Evolutionary conservation across 2,888 invertebrate genomes (phyloP), one percentile per base, ranked within the genome.

Genomic region (Orchesellides sinensis): DNA sequence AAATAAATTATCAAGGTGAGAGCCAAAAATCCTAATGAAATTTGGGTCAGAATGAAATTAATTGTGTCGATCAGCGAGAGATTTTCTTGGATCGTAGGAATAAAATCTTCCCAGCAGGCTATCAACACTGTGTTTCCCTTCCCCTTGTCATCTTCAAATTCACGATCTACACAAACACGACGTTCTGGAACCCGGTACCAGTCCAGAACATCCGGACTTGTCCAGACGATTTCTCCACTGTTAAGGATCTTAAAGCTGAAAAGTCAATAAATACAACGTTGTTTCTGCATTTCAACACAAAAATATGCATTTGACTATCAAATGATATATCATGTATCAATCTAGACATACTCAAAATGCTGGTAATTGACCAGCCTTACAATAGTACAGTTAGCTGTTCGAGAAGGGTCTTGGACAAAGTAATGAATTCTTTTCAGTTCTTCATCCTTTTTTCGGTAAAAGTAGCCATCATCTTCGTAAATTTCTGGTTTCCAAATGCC

Each of bases 21-120:
- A 2, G 84, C 84, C 21, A 84, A 45, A 66, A 84, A 84, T 61
- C 82, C 84, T 45, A 84, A 47, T 5, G 84, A 84, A 5, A 84
- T 74, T 82, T 84, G 82, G 6, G 82, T 84, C 29, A 84, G 54
- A 54, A 84, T 79, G 35, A 82, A 84, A 66, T 84, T 84, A 21
- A 84, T 84, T 6, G 84, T 84, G 61, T 84, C 84, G n/a, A 84
- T 77, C 12, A 84, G 79, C 2, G 84, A 83, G 8, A 84, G 49
- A 59, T 79, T 84, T 82, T 84, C 82, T 27, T 61, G 82, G 23
- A 84, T 84, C 2, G 78, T 84, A 0, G 84, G 84, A n/a, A 84
- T 79, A 56, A 84, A 84, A 29, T 84, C 84, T 47, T 84, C 84
- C 65, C 82, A 63, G 47, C 84, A 84, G 0, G 74, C 84, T 61